Percentiles rank a stretch among this genome's conserved stretches.
These are phyloP conservation scores for Fragum fragum DNA, from an alignment of 2,888 invertebrate genomes.

Conservation along the genomic window DNA sequence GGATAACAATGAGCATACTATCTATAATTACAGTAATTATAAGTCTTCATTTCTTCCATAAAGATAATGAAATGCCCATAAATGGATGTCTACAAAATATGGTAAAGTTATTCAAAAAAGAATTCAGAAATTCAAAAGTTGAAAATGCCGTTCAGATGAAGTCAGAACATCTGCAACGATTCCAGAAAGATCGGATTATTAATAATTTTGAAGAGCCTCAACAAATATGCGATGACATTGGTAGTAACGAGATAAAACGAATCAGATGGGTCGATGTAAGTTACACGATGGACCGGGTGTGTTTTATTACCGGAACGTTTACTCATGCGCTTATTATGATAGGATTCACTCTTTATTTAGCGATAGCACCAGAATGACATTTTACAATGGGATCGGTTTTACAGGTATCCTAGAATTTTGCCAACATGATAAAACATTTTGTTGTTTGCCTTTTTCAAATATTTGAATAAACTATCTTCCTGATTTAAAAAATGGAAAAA, in stretches of 20 bases:
- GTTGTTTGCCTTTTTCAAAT: too few relatives aligned
- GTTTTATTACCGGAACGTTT: neutral
- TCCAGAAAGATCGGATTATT: neutral
- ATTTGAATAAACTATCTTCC: too few relatives aligned
- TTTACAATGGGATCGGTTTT: too few relatives aligned
- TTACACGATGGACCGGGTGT: constrained; percentile 18
- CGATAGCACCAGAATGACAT: neutral
- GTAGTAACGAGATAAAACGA: neutral
- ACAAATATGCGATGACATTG: neutral
- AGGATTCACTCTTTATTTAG: neutral
- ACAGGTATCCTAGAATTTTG: too few relatives aligned
- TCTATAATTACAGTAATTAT: constrained; percentile 16
- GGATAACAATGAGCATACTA: neutral
- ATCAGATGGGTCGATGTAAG: constrained; percentile 16
- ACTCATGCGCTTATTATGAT: neutral
- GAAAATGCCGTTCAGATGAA: neutral
- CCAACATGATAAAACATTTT: too few relatives aligned
- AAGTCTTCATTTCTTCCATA: constrained; percentile 10
- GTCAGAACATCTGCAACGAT: neutral
- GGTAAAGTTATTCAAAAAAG: neutral
- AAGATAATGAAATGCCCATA: neutral
- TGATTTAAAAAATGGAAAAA: too few relatives aligned
- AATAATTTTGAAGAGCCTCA: neutral
- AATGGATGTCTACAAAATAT: neutral
- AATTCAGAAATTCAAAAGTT: neutral